These are phyloP conservation scores for Amiota communis DNA, from an alignment of 2,888 invertebrate genomes.

Conservation along the genomic window DNA sequence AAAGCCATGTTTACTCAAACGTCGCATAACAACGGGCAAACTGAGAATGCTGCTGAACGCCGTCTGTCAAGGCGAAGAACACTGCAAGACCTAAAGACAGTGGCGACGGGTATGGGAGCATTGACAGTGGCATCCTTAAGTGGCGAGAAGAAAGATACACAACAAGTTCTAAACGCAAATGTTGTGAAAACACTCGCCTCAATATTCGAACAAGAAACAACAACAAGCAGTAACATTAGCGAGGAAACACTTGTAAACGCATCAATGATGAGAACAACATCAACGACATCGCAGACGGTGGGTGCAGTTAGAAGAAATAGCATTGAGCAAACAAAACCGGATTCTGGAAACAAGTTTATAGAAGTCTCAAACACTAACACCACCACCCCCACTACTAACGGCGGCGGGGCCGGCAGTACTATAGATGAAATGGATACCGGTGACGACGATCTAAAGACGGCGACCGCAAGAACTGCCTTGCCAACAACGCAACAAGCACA, in stretches of 20 bases:
- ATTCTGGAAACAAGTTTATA: constrained; percentile 64
- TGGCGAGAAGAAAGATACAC: neutral
- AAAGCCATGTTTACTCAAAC: constrained; percentile 68
- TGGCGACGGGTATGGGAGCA: constrained; percentile 37
- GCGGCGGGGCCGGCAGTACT: neutral
- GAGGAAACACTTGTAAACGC: constrained; percentile 40
- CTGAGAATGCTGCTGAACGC: constrained; percentile 11
- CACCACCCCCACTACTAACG: constrained; percentile 16
- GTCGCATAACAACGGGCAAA: constrained; percentile 1
- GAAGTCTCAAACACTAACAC: constrained; percentile 15
- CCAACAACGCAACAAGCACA: constrained; percentile 28
- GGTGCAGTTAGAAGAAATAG: constrained; percentile 14
- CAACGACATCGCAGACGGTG: constrained; percentile 13
- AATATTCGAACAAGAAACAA: constrained; percentile 67
- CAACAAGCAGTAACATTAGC: constrained; percentile 27
- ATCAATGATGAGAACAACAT: constrained; percentile 25
- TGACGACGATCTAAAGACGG: constrained; percentile 55
- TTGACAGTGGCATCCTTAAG: constrained; percentile 14
- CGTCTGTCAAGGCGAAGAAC: constrained; percentile 19
- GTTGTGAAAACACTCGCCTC: constrained; percentile 61
- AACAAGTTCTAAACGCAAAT: constrained; percentile 1
- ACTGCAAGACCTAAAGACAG: neutral
- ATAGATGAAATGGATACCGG: constrained; percentile 66
- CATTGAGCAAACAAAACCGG: constrained; percentile 55
- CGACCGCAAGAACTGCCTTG: constrained; percentile 26